These are phyloP conservation scores for Nebria brevicollis DNA, from an alignment of 2,888 invertebrate species.

Conservation along the genomic window DNA sequence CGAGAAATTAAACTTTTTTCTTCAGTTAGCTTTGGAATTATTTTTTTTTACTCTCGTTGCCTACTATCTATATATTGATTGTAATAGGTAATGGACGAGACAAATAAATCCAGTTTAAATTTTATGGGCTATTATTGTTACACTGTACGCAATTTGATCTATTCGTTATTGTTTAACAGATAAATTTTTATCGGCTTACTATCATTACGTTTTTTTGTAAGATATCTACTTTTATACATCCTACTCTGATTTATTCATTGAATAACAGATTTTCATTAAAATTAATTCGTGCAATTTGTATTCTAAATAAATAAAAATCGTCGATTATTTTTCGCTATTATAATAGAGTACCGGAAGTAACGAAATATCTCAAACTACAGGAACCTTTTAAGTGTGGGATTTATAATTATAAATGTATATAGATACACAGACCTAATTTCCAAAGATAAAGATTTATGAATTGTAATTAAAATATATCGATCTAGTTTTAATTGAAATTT, in stretches of 20 bases:
- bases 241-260: slow-evolving; percentile 1
- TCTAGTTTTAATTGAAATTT: slow-evolving; percentile 41
- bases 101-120: slow-evolving; percentile 19
- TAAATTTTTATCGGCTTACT: slow-evolving; percentile 12
- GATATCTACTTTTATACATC: slow-evolving; percentile 3
- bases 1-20: too few relatives aligned
- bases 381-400: too few relatives aligned
- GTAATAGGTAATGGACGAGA: slow-evolving; percentile 14
- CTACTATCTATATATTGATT: slow-evolving; percentile 24
- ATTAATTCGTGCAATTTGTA: too few relatives aligned
- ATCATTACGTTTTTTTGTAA: neutral
- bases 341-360: too few relatives aligned
- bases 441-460: slow-evolving; percentile 24
- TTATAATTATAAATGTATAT: neutral
- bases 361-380: too few relatives aligned
- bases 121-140: slow-evolving; percentile 18
- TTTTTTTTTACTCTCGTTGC: neutral
- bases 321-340: too few relatives aligned
- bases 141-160: slow-evolving; percentile 10
- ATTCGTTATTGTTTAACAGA: slow-evolving; percentile 19
- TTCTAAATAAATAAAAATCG: too few relatives aligned
- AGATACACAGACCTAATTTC: neutral
- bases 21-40: neutral
- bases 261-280: too few relatives aligned
- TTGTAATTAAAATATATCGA: slow-evolving; percentile 41